Evolutionary conservation across 2,888 invertebrate genomes (phyloP).

Genomic region (Xanthorhoe spadicearia): DNA sequence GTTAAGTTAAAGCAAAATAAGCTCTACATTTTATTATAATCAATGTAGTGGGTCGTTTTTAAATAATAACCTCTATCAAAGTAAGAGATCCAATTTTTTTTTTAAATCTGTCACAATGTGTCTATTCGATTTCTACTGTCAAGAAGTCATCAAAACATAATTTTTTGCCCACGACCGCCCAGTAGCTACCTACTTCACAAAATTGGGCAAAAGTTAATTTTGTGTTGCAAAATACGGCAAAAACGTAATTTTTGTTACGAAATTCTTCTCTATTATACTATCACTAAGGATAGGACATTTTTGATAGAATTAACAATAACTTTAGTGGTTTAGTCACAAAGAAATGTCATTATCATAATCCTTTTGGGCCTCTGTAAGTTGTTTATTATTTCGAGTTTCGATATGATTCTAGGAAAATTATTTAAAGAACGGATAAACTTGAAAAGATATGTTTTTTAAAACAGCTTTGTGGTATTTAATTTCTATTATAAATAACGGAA

Average conservation of each 20-base stretch:
- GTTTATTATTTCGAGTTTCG: constrained; percentile 53
- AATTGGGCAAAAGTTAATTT: constrained; percentile 73
- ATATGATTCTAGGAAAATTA: constrained; percentile 8
- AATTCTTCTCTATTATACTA: constrained; percentile 28
- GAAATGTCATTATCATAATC: constrained; percentile 75
- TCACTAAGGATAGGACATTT: constrained; percentile 26
- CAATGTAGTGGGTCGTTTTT: constrained; percentile 1
- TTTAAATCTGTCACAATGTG: constrained; percentile 3
- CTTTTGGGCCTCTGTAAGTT: constrained; percentile 60
- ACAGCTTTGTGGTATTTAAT: neutral
- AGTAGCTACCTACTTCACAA: constrained; percentile 67
- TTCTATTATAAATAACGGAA: constrained; percentile 17
- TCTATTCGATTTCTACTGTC: constrained; percentile 44
- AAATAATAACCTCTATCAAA: constrained; percentile 13
- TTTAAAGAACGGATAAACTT: neutral
- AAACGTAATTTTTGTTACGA: constrained; percentile 35
- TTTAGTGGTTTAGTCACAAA: constrained; percentile 55
- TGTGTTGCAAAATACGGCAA: constrained; percentile 25
- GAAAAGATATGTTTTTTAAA: constrained; percentile 10
- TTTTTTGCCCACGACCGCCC: constrained; percentile 68
- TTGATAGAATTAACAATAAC: constrained; percentile 15
- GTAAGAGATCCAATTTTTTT: neutral
- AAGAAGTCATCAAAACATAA: constrained; percentile 49
- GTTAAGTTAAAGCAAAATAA: no score
- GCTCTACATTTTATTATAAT: no score